Evolutionary conservation across 2,797 vertebrate species (phyloP).

Genomic region (Benthosema pterotum): DNA sequence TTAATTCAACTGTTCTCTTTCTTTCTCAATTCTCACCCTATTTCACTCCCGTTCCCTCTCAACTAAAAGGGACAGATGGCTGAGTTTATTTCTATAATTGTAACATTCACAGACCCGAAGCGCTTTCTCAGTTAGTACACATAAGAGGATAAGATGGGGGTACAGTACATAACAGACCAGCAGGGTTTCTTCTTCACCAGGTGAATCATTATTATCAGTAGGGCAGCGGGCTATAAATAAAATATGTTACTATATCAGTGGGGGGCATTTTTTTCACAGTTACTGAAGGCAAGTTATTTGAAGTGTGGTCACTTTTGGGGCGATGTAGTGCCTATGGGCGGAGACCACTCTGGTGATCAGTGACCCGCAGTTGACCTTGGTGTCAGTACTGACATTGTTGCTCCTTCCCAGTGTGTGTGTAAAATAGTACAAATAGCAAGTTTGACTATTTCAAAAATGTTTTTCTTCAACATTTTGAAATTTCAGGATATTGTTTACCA

Average conservation of each 20-base stretch:
- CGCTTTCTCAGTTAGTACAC: slow-evolving; percentile 34
- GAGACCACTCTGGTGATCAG: slow-evolving; percentile 5
- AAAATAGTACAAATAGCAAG: too few relatives aligned
- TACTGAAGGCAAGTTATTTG: too few relatives aligned
- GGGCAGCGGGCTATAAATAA: too few relatives aligned
- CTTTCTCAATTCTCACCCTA: slow-evolving; percentile 1
- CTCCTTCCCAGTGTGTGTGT: background rate
- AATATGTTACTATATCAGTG: too few relatives aligned
- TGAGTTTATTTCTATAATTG: slow-evolving; percentile 51
- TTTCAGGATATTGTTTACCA: too few relatives aligned
- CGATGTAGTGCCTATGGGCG: slow-evolving; percentile 2
- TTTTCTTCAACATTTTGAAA: too few relatives aligned
- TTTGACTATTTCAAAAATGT: too few relatives aligned
- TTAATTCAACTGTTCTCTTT: slow-evolving; percentile 55
- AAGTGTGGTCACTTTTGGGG: too few relatives aligned
- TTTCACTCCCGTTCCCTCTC: slow-evolving; percentile 15
- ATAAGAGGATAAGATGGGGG: slow-evolving; percentile 45
- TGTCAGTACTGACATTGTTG: background rate
- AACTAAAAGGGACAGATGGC: slow-evolving; percentile 45
- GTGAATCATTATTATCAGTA: too few relatives aligned
- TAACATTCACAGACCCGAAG: slow-evolving; percentile 43
- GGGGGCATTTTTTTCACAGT: too few relatives aligned
- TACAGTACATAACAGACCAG: slow-evolving; percentile 7
- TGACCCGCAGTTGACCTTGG: too few relatives aligned
- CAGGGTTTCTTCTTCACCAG: too few relatives aligned